These are phyloP conservation scores for Acrocyrtus sp. DNA, from an alignment of 2,888 invertebrate genomes.

Conservation along the genomic window DNA sequence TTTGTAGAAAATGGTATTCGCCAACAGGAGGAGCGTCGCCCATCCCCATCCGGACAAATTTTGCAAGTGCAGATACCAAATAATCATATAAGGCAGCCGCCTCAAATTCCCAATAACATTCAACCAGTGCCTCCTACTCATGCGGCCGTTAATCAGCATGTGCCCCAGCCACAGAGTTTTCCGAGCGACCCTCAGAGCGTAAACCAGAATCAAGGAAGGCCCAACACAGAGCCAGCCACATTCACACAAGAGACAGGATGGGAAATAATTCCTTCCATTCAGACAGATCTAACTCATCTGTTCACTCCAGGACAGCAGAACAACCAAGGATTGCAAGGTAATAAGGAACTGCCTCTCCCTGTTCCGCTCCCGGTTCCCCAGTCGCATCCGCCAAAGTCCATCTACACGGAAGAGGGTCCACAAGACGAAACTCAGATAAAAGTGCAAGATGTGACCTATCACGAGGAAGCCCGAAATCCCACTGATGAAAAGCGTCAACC, in stretches of 20 bases:
- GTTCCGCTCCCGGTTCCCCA: slow-evolving; percentile 60
- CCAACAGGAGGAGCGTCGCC: slow-evolving; percentile 38
- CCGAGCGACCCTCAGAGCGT: not conserved
- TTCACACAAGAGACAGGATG: slow-evolving; percentile 52
- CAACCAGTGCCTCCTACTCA: slow-evolving; percentile 30
- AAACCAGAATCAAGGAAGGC: slow-evolving; percentile 8
- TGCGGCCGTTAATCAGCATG: not conserved
- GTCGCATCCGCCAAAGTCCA: slow-evolving; percentile 52
- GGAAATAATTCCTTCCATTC: slow-evolving; percentile 63
- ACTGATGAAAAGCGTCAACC: slow-evolving; percentile 3
- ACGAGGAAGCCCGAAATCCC: slow-evolving; percentile 46
- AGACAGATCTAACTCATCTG: slow-evolving; percentile 62
- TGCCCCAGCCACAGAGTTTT: not conserved
- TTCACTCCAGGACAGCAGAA: slow-evolving; percentile 47
- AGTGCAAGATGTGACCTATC: slow-evolving; percentile 51
- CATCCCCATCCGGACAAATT: slow-evolving; percentile 39
- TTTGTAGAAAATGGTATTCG: not conserved
- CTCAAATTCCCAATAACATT: slow-evolving; percentile 18
- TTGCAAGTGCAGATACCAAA: slow-evolving; percentile 26
- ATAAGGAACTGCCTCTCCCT: slow-evolving; percentile 55
- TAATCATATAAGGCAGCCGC: no score
- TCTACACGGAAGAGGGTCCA: slow-evolving; percentile 38
- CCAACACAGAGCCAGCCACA: slow-evolving; percentile 9
- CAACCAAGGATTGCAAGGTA: slow-evolving; percentile 15
- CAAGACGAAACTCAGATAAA: slow-evolving; percentile 29